Evolutionary conservation across 1,140 invertebrate species (phyloP), one percentile per base, ranked within the genome.

Genomic region (Aleiodes sp.): DNA sequence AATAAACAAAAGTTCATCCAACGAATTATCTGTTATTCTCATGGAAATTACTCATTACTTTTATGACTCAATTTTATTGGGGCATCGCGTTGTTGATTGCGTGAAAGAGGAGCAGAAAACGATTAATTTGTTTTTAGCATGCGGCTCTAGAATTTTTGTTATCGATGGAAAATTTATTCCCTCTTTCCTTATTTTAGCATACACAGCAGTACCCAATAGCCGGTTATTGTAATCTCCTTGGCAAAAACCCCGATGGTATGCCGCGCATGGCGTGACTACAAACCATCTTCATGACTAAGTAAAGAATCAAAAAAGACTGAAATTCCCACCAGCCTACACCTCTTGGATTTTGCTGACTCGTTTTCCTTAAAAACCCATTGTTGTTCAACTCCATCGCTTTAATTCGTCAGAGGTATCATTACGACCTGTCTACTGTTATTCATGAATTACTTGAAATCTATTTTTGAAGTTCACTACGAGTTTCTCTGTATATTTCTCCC

Each of bases 201-300:
- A 52, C 46, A 21, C 46, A 52, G 4, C 16, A 52, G 8, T n/a
- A n/a, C 10, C 46, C 19, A 52, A 52, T 52, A n/a, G n/a, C n/a
- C n/a, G 12, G 39, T 43, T 52, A 12, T 21, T 8, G 4, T 21
- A 4, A 52, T 16, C 46, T 52, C 46, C 21, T 46, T 46, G 41
- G 46, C 46, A 33, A 26, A 24, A 39, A 28, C 28, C 24, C 39
- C 39, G 24, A 29, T 26, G 62, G 62, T 64, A 16, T 35, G 41
- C 43, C 43, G 62, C 39, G 62, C 62, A 64, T 64, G 41, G 62
- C 62, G 62, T 64, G 62, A 64, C 62, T 37, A 37, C 21, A 19
- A 46, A 64, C 62, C 39, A 64, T 64, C 62, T 52, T 52, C 62
- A 64, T 64, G 62, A 64, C 62, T 2, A 6, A 43, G 10, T 43